These are phyloP conservation scores for Chascanopsetta lugubris DNA, from an alignment of 2,113 vertebrate species.

Conservation along the genomic window DNA sequence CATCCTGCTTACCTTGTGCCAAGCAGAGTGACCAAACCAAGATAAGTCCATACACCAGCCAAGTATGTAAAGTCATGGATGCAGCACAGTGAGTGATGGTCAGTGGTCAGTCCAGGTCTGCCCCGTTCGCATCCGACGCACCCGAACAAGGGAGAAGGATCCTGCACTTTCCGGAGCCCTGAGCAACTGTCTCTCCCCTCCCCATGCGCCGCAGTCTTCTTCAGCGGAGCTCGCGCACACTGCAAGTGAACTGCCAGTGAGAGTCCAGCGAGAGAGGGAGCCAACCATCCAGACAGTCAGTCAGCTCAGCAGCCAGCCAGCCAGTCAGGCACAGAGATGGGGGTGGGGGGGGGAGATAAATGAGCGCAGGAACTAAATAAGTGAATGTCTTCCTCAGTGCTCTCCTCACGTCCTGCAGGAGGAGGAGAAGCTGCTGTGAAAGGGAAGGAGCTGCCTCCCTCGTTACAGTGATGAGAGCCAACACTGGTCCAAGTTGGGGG, in stretches of 20 bases:
- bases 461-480: slow-evolving; percentile 39
- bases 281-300: slow-evolving; percentile 67
- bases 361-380: slow-evolving; percentile 60
- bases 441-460: slow-evolving; percentile 10
- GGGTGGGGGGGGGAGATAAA: slow-evolving; percentile 59
- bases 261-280: slow-evolving; percentile 63
- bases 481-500: slow-evolving; percentile 43
- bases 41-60: slow-evolving; percentile 76
- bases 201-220: too few species aligned
- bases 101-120: slow-evolving; percentile 52
- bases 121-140: slow-evolving; percentile 59
- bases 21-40: slow-evolving; percentile 69
- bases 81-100: slow-evolving; percentile 67
- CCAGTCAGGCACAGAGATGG: slow-evolving; percentile 65
- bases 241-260: slow-evolving; percentile 55
- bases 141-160: slow-evolving; percentile 43
- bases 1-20: slow-evolving; percentile 74
- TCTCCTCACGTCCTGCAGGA: slow-evolving; percentile 48
- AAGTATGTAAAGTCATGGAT: slow-evolving; percentile 81
- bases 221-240: slow-evolving; percentile 36
- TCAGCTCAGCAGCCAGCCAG: slow-evolving; percentile 73
- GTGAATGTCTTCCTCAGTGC: slow-evolving; percentile 51
- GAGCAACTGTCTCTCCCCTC: slow-evolving; percentile 53
- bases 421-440: slow-evolving; percentile 29
- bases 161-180: slow-evolving; percentile 55